Percentiles rank a stretch among this genome's conserved stretches.
These are phyloP conservation scores for Spilosoma lubricipeda DNA, from an alignment of 2,888 invertebrate species.

Conservation along the genomic window DNA sequence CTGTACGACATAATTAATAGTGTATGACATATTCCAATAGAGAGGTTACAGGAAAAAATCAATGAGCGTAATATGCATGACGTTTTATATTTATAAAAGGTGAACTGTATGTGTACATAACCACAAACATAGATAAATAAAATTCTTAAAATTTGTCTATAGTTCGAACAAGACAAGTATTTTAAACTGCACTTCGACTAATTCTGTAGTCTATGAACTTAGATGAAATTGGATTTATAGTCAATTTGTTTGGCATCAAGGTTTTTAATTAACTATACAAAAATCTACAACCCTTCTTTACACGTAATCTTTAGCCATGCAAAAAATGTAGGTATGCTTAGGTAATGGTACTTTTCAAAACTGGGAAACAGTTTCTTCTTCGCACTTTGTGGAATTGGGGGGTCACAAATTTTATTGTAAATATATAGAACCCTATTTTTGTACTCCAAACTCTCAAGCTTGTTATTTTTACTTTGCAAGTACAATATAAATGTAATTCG, in stretches of 20 bases:
- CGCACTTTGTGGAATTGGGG: slow-evolving; percentile 31
- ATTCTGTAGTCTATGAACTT: neutral
- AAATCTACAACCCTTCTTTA: neutral
- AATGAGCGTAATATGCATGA: neutral
- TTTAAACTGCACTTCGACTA: neutral
- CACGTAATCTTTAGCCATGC: neutral
- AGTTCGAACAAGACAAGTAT: neutral
- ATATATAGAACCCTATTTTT: slow-evolving; percentile 33
- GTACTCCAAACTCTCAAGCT: slow-evolving; percentile 37
- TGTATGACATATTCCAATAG: neutral
- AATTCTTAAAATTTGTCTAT: neutral
- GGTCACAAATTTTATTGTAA: slow-evolving; percentile 40
- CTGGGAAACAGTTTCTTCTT: slow-evolving; percentile 9
- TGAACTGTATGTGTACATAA: too few relatives aligned
- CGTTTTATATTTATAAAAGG: neutral
- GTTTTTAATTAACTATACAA: neutral
- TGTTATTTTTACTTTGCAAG: slow-evolving; percentile 51
- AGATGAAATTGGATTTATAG: neutral
- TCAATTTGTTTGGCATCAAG: neutral
- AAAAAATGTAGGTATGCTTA: slow-evolving; percentile 5
- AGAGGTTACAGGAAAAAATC: neutral
- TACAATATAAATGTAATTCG: neutral
- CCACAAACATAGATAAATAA: neutral
- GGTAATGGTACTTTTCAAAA: slow-evolving; percentile 3
- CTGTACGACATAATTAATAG: neutral